Evolutionary conservation across 2,888 invertebrate genomes (phyloP).

Genomic region (Lamproptera curius): DNA sequence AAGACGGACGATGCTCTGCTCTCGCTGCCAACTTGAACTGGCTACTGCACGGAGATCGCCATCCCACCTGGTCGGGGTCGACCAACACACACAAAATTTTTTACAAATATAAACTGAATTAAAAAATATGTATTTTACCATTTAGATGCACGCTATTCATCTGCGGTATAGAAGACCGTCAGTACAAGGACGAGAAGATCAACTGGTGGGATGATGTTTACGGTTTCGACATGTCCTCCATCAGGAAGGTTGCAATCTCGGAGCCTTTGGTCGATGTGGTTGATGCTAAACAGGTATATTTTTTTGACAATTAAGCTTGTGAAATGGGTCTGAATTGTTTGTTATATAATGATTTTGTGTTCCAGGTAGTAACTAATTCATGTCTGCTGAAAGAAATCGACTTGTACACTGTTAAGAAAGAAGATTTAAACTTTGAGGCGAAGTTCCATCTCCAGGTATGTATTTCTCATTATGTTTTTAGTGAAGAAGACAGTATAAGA

Average conservation of each 20-base stretch:
- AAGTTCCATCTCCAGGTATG: slow-evolving; percentile 86
- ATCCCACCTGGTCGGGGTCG: no score
- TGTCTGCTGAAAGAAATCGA: slow-evolving; percentile 98
- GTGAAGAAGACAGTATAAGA: background rate
- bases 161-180: slow-evolving; percentile 96
- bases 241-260: slow-evolving; percentile 97
- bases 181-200: slow-evolving; percentile 99
- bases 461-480: slow-evolving; percentile 28
- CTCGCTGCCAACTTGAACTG: no score
- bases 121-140: no score
- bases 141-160: slow-evolving; percentile 94
- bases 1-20: no score
- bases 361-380: slow-evolving; percentile 93
- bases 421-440: slow-evolving; percentile 94
- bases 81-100: no score
- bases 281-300: slow-evolving; percentile 92
- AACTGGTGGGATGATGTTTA: slow-evolving; percentile 99
- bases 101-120: no score
- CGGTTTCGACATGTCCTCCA: slow-evolving; percentile 99
- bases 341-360: background rate
- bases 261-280: slow-evolving; percentile 99
- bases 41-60: no score
- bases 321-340: background rate
- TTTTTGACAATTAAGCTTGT: slow-evolving; percentile 6
- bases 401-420: slow-evolving; percentile 97